Base-by-base conservation (phyloP, 2,113 vertebrate genomes). In the Malurus elegans region DNA sequence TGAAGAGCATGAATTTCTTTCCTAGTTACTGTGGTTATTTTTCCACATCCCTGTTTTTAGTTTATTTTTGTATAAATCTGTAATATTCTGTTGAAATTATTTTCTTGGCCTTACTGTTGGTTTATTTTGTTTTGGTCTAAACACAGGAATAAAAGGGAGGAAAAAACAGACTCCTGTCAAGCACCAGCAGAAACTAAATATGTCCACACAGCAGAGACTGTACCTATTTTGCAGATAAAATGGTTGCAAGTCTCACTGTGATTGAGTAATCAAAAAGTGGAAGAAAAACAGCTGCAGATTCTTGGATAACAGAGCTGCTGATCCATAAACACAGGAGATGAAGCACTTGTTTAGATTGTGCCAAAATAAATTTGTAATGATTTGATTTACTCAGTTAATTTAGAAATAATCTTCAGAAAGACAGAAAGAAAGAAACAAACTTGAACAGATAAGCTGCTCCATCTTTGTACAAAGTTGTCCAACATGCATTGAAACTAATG, bases 261-360 rank as follows among this genome's bases (percentile, higher is more conserved):
- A 60, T 48, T 54, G 50, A n/a, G 28, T 66, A 50, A 50, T 51
- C 50, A 42, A 74, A 62, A 86, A 69, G 60, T 84, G 32, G 69
- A 73, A 86, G 79, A 38, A 86, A 92, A 94, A 5, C 78, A 96
- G 87, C 87, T 94, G 95, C 48, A 74, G 38, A 81, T 89, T 94
- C 78, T 85, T 91, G 57, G 28, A 1, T 66, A 91, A 80, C 24
- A 71, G 60, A 91, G 56, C 53, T 81, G 72, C 87, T 71, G 5
- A 1, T 80, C 65, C 78, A 40, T 91, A 87, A 96, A 85, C 73
- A 85, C 40, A 91, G 73, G 92, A 89, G 78, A 87, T 91, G 56
- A 95, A 75, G 53, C 51, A 67, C 53, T 91, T 87, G 76, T 80
- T 91, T 86, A 61, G 44, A 91, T 79, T 75, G 34, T 84, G 76